These are phyloP conservation scores for Idaea straminata DNA, from an alignment of 2,888 invertebrate species.

Conservation along the genomic window DNA sequence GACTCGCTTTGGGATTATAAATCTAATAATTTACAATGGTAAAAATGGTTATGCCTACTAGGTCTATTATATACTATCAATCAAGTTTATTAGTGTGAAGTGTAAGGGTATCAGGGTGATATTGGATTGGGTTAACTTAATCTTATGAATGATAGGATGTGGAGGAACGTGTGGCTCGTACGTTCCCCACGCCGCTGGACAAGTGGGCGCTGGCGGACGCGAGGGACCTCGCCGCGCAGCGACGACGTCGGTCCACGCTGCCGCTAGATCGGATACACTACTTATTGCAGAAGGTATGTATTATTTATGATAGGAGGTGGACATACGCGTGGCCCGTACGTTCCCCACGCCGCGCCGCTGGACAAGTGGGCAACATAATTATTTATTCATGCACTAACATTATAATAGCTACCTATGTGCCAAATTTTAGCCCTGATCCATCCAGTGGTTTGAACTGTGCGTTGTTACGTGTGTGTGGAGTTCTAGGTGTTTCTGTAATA, in stretches of 20 bases:
- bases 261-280: slow-evolving; percentile 95
- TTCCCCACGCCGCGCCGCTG: slow-evolving; percentile 97
- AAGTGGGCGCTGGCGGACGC: slow-evolving; percentile 96
- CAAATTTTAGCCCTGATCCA: too few species aligned
- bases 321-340: slow-evolving; percentile 93
- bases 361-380: slow-evolving; percentile 96
- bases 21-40: too few species aligned
- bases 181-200: slow-evolving; percentile 97
- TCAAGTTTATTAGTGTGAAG: too few species aligned
- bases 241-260: slow-evolving; percentile 86
- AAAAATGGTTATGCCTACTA: too few species aligned
- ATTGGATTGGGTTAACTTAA: too few species aligned
- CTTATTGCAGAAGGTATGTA: slow-evolving; percentile 81
- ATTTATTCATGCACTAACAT: slow-evolving; percentile 70
- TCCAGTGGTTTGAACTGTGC: too few species aligned
- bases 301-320: slow-evolving; percentile 72
- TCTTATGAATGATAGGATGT: slow-evolving; percentile 83
- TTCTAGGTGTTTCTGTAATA: too few species aligned
- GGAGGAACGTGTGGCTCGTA: slow-evolving; percentile 93
- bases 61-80: too few species aligned
- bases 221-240: slow-evolving; percentile 89
- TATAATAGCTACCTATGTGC: too few species aligned
- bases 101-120: too few species aligned
- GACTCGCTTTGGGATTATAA: too few species aligned
- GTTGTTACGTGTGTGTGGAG: too few species aligned